Evolutionary conservation across 2,113 vertebrate genomes (phyloP), one percentile per base, ranked within the genome.

Genomic region (Nesogale talazaci): DNA sequence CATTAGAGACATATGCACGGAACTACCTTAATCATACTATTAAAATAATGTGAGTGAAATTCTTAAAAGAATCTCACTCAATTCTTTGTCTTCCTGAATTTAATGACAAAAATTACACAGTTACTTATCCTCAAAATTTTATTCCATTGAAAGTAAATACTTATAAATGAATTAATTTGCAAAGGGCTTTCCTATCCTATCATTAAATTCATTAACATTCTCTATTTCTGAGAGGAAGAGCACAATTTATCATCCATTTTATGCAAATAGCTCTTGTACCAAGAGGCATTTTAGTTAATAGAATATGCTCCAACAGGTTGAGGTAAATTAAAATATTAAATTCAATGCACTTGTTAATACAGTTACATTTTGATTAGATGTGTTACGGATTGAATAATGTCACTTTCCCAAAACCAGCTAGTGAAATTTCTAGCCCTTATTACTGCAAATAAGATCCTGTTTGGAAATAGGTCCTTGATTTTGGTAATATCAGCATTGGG

Each of bases 81-180:
- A 14, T 42, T 87, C 23, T 82, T 89, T 72, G 87, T 61, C 76
- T 38, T 61, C 69, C 57, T 91, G 65, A 90, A 88, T 76, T 83
- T 83, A 92, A 79, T 52, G 65, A 36, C 19, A 65, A 83, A 83
- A 92, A 16, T 57, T 31, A 76, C 31, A 67, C 1, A 19, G 14
- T 74, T 69, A 38, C 46, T 52, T 52, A 52, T 83, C n/a, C 75
- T 38, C 20, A 88, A 93, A 95, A 93, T 69, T 5, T 52, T 75
- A 89, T 57, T 91, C 42, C 25, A 74, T 7, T 74, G 16, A 89
- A 78, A 91, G 74, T 23, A 67, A 86, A 94, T 29, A 63, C 34
- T 57, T 29, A 40, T 4, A 93, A 78, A 77, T 7, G 40, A 78
- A 27, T 4, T 90, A 27, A 40, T 78, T 72, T 92, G 36, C 56